Evolutionary conservation across 2,888 invertebrate species (phyloP).

Genomic region (Eupithecia dodoneata): DNA sequence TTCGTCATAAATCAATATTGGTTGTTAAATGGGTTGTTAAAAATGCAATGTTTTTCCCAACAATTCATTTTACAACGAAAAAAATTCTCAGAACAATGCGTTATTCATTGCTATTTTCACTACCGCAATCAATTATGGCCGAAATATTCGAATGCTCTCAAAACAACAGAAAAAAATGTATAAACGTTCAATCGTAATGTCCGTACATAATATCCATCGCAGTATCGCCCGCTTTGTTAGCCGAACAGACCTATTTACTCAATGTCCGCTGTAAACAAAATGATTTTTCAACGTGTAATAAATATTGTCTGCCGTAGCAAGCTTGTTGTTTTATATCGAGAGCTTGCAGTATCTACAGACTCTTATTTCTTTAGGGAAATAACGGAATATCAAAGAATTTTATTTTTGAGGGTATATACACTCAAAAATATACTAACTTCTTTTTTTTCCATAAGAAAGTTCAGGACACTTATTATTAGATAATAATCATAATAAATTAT

Average conservation of each 20-base stretch:
- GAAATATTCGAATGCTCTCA: constrained; percentile 1
- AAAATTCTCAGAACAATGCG: neutral
- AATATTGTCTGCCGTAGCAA: constrained; percentile 19
- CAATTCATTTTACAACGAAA: neutral
- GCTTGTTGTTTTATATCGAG: constrained; percentile 16
- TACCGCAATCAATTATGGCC: constrained; percentile 6
- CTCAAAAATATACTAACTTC: no score
- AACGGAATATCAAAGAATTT: neutral
- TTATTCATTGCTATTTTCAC: neutral
- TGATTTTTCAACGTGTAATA: constrained; percentile 31
- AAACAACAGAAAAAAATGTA: constrained; percentile 11
- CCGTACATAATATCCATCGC: constrained; percentile 35
- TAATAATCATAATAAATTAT: no score
- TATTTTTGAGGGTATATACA: neutral
- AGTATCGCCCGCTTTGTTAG: constrained; percentile 36
- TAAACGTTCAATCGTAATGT: constrained; percentile 18
- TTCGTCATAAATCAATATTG: neutral
- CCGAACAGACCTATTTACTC: constrained; percentile 32
- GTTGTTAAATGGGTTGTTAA: neutral
- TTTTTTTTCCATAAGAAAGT: neutral
- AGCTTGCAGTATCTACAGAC: neutral
- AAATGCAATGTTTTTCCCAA: neutral
- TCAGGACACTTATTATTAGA: neutral
- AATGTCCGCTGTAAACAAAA: constrained; percentile 34
- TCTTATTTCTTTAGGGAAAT: neutral